Conservation (phyloP, 2,797 vertebrate species). For the Rhyacichthys aspro region DNA sequence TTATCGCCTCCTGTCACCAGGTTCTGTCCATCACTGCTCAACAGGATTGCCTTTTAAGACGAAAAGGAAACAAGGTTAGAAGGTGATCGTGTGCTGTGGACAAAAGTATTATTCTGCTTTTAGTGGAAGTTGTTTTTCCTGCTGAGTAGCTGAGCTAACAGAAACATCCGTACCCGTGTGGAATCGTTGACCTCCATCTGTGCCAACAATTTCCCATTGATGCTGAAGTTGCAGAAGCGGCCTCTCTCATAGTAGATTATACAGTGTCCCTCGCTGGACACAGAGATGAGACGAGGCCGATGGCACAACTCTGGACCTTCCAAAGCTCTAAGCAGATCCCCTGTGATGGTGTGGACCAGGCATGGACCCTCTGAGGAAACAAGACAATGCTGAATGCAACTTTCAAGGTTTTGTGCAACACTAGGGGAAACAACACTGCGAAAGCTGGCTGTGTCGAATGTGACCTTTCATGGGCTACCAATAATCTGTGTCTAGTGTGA, state of each 20-base stretch:
- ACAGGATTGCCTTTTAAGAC: slow-evolving; percentile 87
- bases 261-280: slow-evolving; percentile 95
- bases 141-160: neutral
- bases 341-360: slow-evolving; percentile 94
- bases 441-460: too few species aligned
- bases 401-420: neutral
- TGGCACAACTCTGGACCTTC: slow-evolving; percentile 92
- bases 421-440: too few species aligned
- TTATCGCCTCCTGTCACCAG: slow-evolving; percentile 97
- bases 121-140: too few species aligned
- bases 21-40: slow-evolving; percentile 98
- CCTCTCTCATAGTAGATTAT: slow-evolving; percentile 98
- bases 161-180: slow-evolving; percentile 84
- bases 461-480: too few species aligned
- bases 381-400: neutral
- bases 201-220: slow-evolving; percentile 96
- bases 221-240: slow-evolving; percentile 99
- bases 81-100: neutral
- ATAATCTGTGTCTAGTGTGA: too few species aligned
- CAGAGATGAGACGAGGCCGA: slow-evolving; percentile 91
- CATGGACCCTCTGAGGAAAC: slow-evolving; percentile 89
- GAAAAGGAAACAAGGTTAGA: neutral
- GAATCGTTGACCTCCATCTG: slow-evolving; percentile 99
- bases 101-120: neutral
- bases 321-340: slow-evolving; percentile 90